Evolutionary conservation across 2,113 vertebrate species (phyloP).

Genomic region (Calidris pygmaea): DNA sequence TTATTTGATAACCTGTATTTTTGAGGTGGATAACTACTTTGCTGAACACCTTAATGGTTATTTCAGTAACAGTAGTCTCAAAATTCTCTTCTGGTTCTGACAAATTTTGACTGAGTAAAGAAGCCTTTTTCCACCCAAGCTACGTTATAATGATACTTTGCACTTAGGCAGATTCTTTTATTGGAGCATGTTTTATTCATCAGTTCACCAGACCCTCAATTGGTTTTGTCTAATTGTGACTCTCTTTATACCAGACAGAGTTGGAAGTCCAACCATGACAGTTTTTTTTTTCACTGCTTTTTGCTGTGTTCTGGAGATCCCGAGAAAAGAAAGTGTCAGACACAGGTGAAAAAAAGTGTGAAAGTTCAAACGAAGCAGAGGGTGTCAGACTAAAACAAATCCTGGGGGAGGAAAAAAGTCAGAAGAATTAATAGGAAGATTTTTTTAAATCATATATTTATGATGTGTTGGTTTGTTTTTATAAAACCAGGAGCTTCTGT

Average conservation of each 20-base stretch:
- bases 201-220: not conserved
- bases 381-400: not conserved
- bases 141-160: not conserved
- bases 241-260: not conserved
- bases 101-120: not conserved
- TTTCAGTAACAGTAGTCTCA: not conserved
- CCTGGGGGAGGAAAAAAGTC: not conserved
- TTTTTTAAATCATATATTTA: not conserved
- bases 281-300: not conserved
- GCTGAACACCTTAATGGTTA: slow-evolving; percentile 17
- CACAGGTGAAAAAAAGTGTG: not conserved
- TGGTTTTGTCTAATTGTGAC: slow-evolving; percentile 27
- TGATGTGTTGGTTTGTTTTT: not conserved
- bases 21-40: slow-evolving; percentile 9
- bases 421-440: not conserved
- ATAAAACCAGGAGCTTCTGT: not conserved
- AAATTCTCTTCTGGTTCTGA: not conserved
- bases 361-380: not conserved
- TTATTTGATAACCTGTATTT: slow-evolving; percentile 31
- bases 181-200: not conserved
- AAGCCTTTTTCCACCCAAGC: not conserved
- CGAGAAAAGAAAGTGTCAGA: not conserved
- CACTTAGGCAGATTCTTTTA: not conserved
- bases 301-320: not conserved
- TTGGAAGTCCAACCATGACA: not conserved